Conservation (phyloP, 2,113 vertebrate genomes). For the Xenopus borealis region DNA sequence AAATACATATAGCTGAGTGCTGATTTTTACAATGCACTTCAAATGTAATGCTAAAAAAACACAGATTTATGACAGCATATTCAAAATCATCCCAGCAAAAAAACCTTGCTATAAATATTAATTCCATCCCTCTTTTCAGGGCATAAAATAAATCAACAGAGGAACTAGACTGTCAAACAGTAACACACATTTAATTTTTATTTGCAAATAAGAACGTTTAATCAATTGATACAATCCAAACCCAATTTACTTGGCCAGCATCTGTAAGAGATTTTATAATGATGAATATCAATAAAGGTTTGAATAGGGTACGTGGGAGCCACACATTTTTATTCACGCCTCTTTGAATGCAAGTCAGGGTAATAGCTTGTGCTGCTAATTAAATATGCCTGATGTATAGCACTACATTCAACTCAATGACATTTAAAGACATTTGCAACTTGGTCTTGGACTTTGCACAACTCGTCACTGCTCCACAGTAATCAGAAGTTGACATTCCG, state of each 20-base stretch:
- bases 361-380: slow-evolving; percentile 74
- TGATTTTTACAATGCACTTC: neutral
- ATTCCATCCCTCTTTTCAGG: neutral
- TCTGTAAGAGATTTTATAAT: slow-evolving; percentile 37
- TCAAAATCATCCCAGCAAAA: too few relatives aligned
- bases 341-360: slow-evolving; percentile 66
- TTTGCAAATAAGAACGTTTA: slow-evolving; percentile 45
- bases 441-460: slow-evolving; percentile 23
- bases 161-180: slow-evolving; percentile 36
- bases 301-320: slow-evolving; percentile 44
- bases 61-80: too few relatives aligned
- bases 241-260: slow-evolving; percentile 36
- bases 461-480: slow-evolving; percentile 10
- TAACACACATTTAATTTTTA: slow-evolving; percentile 42
- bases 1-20: neutral
- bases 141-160: slow-evolving; percentile 31
- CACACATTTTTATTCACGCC: slow-evolving; percentile 73
- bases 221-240: slow-evolving; percentile 42
- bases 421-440: slow-evolving; percentile 66
- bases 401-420: slow-evolving; percentile 59
- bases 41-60: neutral
- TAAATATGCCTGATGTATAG: slow-evolving; percentile 70
- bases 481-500: too few relatives aligned
- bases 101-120: neutral
- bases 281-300: slow-evolving; percentile 43